Evolutionary conservation across 2,113 vertebrate species (phyloP).

Genomic region (Rhineura floridana): DNA sequence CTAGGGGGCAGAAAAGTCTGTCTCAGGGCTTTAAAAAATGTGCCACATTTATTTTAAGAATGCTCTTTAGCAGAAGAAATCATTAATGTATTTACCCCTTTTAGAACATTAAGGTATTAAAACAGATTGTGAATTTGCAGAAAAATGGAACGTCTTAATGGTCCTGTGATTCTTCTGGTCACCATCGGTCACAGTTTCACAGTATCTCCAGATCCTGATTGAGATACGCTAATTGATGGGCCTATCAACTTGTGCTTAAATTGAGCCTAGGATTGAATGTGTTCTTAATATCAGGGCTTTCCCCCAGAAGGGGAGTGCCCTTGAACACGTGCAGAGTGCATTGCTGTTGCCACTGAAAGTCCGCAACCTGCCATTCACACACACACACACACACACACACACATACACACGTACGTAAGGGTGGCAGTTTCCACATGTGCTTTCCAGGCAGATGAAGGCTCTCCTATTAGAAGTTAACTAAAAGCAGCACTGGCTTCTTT

Average conservation of each 20-base stretch:
- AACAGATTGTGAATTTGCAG: neutral
- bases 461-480: neutral
- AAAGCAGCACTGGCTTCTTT: neutral
- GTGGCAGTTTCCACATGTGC: too few species aligned
- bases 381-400: neutral
- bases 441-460: neutral
- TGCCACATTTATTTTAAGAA: neutral
- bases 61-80: neutral
- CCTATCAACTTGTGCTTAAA: neutral
- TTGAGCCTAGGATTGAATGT: neutral
- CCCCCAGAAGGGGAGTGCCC: too few species aligned
- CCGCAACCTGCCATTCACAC: neutral
- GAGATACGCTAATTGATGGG: constrained; percentile 8
- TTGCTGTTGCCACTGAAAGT: neutral
- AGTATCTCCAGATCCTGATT: neutral
- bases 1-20: constrained; percentile 47
- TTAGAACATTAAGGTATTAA: constrained; percentile 22
- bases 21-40: neutral
- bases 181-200: neutral
- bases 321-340: neutral
- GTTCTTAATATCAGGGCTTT: neutral
- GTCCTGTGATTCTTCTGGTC: constrained; percentile 20
- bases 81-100: neutral
- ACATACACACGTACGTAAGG: neutral
- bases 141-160: neutral